Evolutionary conservation across 1,140 invertebrate species (phyloP).

Genomic region (Zaprionus vittiger): DNA sequence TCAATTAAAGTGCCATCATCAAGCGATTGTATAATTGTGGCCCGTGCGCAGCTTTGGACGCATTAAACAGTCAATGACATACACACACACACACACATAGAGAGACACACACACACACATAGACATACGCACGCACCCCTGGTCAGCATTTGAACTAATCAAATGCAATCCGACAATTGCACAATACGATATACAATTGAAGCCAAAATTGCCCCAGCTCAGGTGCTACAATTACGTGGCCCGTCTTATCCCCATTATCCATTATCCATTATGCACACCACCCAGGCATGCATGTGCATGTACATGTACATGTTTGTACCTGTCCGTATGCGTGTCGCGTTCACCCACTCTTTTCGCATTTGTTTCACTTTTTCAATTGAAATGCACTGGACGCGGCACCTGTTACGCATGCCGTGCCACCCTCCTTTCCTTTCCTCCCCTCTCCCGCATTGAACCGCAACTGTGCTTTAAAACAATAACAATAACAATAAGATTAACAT

Average conservation of each 20-base stretch:
- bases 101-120: background rate
- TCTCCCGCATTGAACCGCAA: slow-evolving; percentile 24
- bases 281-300: slow-evolving; percentile 26
- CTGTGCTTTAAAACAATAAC: background rate
- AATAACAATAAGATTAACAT: slow-evolving; percentile 47
- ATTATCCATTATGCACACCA: slow-evolving; percentile 21
- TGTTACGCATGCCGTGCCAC: slow-evolving; percentile 39
- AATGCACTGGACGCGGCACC: slow-evolving; percentile 42
- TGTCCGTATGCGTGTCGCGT: background rate
- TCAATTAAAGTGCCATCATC: slow-evolving; percentile 55
- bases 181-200: slow-evolving; percentile 21
- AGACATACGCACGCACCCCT: background rate
- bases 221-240: slow-evolving; percentile 45
- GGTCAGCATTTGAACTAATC: slow-evolving; percentile 21
- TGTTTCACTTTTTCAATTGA: slow-evolving; percentile 53
- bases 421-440: background rate
- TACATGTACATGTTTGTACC: background rate
- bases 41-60: slow-evolving; percentile 37
- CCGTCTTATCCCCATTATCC: slow-evolving; percentile 11
- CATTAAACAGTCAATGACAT: slow-evolving; percentile 57
- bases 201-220: background rate
- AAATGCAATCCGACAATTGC: slow-evolving; percentile 35
- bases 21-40: slow-evolving; percentile 48
- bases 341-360: slow-evolving; percentile 21
- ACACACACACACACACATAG: slow-evolving; percentile 6